Evolutionary conservation across 1,140 invertebrate genomes (phyloP).

Genomic region (Planococcus citri): DNA sequence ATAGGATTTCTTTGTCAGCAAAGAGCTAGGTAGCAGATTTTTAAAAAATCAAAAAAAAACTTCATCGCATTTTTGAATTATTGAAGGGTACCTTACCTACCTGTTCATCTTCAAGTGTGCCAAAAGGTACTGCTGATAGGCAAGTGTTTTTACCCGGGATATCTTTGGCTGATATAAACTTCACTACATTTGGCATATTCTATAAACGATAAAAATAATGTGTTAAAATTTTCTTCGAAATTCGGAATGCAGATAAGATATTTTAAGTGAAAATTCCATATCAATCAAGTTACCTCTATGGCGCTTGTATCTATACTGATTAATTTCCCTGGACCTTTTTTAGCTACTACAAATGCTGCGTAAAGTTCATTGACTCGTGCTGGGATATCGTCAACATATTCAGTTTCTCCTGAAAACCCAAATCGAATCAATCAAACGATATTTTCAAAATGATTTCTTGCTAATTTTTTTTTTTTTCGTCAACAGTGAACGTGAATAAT

Average conservation of each 20-base stretch:
- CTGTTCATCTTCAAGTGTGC: too few relatives aligned
- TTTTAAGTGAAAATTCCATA: too few relatives aligned
- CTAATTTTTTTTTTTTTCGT: too few relatives aligned
- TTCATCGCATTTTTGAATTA: too few relatives aligned
- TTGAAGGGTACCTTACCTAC: too few relatives aligned
- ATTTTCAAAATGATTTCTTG: not conserved
- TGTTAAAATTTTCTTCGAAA: too few relatives aligned
- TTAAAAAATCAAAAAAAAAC: too few relatives aligned
- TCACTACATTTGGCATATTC: slow-evolving; percentile 52
- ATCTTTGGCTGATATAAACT: slow-evolving; percentile 56
- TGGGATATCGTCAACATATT: slow-evolving; percentile 51
- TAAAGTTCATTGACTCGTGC: slow-evolving; percentile 43
- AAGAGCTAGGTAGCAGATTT: slow-evolving; percentile 44
- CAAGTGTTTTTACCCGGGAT: slow-evolving; percentile 61
- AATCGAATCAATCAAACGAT: too few relatives aligned
- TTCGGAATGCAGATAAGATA: too few relatives aligned
- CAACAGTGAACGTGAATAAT: too few relatives aligned
- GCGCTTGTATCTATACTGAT: slow-evolving; percentile 37
- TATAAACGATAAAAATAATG: slow-evolving; percentile 37
- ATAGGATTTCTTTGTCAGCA: slow-evolving; percentile 39
- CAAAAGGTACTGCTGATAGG: slow-evolving; percentile 31
- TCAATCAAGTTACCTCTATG: too few relatives aligned
- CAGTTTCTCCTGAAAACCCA: slow-evolving; percentile 49
- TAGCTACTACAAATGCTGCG: slow-evolving; percentile 48
- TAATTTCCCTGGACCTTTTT: slow-evolving; percentile 26